These are phyloP conservation scores for Ornithoptera alexandrae DNA, from an alignment of 2,888 invertebrate species.

Conservation along the genomic window DNA sequence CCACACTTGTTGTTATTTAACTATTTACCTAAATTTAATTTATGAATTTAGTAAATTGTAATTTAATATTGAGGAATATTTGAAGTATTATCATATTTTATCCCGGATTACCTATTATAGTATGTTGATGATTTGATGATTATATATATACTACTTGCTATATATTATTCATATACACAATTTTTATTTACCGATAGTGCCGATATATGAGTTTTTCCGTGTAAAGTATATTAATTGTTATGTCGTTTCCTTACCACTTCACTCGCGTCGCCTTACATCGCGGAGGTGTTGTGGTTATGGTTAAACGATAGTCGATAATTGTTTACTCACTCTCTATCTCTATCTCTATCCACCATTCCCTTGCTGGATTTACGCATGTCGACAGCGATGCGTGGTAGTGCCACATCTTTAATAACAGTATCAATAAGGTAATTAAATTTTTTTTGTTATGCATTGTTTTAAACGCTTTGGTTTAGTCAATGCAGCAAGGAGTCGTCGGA, in stretches of 20 bases:
- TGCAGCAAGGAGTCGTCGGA: not conserved
- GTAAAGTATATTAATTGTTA: constrained; percentile 64
- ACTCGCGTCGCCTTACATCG: constrained; percentile 38
- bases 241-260: constrained; percentile 69
- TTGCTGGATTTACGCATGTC: constrained; percentile 28
- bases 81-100: constrained; percentile 55
- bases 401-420: not conserved
- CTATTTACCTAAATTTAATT: constrained; percentile 61
- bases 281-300: constrained; percentile 14
- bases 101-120: constrained; percentile 49
- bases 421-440: constrained; percentile 9
- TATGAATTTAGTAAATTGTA: constrained; percentile 69
- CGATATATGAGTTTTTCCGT: constrained; percentile 48
- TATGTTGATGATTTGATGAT: constrained; percentile 58
- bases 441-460: constrained; percentile 16
- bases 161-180: constrained; percentile 75
- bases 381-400: constrained; percentile 32
- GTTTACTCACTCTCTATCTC: not conserved
- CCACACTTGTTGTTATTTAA: constrained; percentile 59
- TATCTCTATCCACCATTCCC: constrained; percentile 5
- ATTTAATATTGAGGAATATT: constrained; percentile 46
- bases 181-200: constrained; percentile 62
- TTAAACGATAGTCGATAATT: constrained; percentile 18
- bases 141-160: constrained; percentile 44
- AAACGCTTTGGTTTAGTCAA: not conserved